These are phyloP conservation scores for Polyploca ridens DNA, from an alignment of 2,888 invertebrate species.

Conservation along the genomic window DNA sequence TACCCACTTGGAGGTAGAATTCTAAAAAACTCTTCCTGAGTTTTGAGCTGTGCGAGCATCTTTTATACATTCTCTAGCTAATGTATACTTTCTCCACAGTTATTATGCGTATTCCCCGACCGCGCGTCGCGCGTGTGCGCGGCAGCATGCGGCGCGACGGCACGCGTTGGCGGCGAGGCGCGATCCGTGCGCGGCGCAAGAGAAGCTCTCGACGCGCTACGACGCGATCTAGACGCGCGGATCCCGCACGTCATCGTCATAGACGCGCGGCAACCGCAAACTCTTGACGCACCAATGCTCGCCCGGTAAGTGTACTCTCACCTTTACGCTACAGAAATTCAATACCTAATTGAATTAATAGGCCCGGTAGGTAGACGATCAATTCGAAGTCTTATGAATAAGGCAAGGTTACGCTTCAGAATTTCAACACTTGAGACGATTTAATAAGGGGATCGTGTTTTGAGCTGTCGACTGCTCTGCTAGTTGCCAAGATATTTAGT, in stretches of 20 bases:
- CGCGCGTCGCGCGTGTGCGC: slow-evolving; percentile 88
- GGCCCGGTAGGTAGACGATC: not conserved
- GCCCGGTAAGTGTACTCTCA: slow-evolving; percentile 81
- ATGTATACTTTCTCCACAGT: slow-evolving; percentile 72
- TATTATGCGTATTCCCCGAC: slow-evolving; percentile 89
- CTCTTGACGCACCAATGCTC: slow-evolving; percentile 86
- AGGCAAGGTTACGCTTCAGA: not conserved
- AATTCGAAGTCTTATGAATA: not conserved
- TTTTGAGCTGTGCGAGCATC: no score
- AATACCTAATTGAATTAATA: slow-evolving; percentile 11
- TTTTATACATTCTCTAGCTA: not conserved
- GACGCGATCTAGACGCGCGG: slow-evolving; percentile 79
- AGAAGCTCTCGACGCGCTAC: slow-evolving; percentile 82
- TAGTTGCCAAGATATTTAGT: no score
- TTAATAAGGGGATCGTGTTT: not conserved
- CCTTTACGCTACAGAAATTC: not conserved
- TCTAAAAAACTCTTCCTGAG: no score
- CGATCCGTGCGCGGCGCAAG: slow-evolving; percentile 82
- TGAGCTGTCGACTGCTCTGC: not conserved
- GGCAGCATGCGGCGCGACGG: slow-evolving; percentile 85
- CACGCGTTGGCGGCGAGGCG: slow-evolving; percentile 85
- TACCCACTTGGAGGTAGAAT: no score
- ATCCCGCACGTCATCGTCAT: slow-evolving; percentile 87
- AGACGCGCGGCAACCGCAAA: slow-evolving; percentile 82
- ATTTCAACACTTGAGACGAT: not conserved